These are phyloP conservation scores for Trissoscelio sp. DNA, from an alignment of 2,888 invertebrate species.

Conservation along the genomic window DNA sequence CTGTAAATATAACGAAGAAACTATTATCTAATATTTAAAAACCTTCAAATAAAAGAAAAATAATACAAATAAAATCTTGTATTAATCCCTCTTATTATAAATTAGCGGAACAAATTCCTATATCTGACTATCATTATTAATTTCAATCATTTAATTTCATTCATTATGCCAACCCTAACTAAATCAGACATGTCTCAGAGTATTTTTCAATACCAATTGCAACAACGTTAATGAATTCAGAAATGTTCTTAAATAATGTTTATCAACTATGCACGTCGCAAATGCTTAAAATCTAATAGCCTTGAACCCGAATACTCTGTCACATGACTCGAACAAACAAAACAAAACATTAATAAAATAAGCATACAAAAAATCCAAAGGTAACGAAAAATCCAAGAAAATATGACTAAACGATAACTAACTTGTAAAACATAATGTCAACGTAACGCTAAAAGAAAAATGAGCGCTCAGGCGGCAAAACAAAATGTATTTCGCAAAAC, in stretches of 20 bases:
- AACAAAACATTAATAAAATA: slow-evolving; percentile 61
- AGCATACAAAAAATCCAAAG: slow-evolving; percentile 60
- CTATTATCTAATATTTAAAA: too few species aligned
- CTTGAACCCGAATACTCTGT: slow-evolving; percentile 76
- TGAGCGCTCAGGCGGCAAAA: slow-evolving; percentile 71
- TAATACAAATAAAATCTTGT: too few species aligned
- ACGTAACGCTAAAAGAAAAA: slow-evolving; percentile 61
- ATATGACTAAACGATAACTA: slow-evolving; percentile 30
- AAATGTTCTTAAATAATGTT: not conserved
- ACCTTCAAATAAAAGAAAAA: too few species aligned
- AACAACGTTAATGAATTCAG: not conserved
- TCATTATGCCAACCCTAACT: slow-evolving; percentile 38
- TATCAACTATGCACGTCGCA: not conserved
- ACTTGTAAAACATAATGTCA: slow-evolving; percentile 55
- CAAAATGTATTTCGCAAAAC: slow-evolving; percentile 71
- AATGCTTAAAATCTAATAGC: not conserved
- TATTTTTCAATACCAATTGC: slow-evolving; percentile 12
- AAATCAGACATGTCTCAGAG: slow-evolving; percentile 54
- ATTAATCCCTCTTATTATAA: too few species aligned
- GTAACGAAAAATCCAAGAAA: slow-evolving; percentile 47
- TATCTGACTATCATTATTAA: too few species aligned
- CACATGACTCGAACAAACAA: slow-evolving; percentile 64
- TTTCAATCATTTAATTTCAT: not conserved
- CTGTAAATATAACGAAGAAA: too few species aligned
- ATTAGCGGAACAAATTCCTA: too few species aligned